Evolutionary conservation across 1,140 invertebrate genomes (phyloP), one percentile per base, ranked within the genome.

Genomic region (Drosophila insularis): DNA sequence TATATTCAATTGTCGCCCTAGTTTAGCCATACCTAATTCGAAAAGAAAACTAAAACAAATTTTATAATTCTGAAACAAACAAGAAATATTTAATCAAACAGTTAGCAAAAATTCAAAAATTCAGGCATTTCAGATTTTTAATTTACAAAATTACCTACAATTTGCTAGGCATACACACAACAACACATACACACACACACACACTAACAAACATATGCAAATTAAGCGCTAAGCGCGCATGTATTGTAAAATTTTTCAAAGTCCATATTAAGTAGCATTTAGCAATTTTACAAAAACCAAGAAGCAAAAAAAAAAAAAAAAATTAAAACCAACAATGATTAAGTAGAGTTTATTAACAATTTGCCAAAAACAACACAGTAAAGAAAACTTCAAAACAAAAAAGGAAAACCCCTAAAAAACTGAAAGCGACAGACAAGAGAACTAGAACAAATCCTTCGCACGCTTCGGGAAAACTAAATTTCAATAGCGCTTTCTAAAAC

Each of bases 231-330:
- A 64, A 63, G 58, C 68, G 58, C 68, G 68, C 63, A 32, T 74
- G 63, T 86, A 78, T 63, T 43, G 35, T 71, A 65, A 61, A 66
- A 75, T 85, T 85, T 81, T 79, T 67, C 76, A 81, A 85, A 86
- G 82, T 87, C 82, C 81, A 87, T 85, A 87, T 85, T 85, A 74
- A 85, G 74, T 84, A 84, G 80, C 60, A 62, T 80, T 70, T 85
- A 85, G 78, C 17, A 71, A 78, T 78, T 81, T 86, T 76, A 76
- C 73, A 76, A 74, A 71, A 68, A 78, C 81, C 81, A 84, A 84
- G 85, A 63, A 63, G 27, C 68, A 56, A 61, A 73, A 80, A 46
- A 32, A 40, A 58, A 58, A 63, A 40, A 62, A 66, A 71, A 68
- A 35, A 21, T n/a, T n/a, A n/a, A n/a, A n/a, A n/a, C n/a, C 23